Conservation (phyloP, 1,140 invertebrate genomes). For the Anoplophora glabripennis region DNA sequence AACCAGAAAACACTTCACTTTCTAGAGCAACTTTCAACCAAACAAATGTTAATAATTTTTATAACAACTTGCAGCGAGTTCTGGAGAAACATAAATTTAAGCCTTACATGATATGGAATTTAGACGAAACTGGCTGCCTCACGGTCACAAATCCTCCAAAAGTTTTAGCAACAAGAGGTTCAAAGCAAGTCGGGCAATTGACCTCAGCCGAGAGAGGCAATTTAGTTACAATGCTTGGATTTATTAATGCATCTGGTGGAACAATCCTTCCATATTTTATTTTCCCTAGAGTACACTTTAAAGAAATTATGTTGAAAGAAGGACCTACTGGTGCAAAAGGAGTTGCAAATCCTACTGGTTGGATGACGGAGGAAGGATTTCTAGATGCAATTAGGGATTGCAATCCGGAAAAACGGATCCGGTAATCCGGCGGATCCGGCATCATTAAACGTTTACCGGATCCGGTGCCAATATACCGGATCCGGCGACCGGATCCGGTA, state of each 20-base stretch:
- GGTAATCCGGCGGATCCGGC: too few relatives aligned
- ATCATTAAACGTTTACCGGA: constrained; percentile 2
- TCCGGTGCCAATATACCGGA: constrained; percentile 11
- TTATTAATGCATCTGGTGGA: constrained; percentile 39
- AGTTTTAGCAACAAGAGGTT: constrained; percentile 15
- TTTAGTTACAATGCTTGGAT: constrained; percentile 39
- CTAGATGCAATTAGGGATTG: too few relatives aligned
- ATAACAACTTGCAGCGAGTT: too few relatives aligned
- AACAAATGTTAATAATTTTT: too few relatives aligned
- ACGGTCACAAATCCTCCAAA: not conserved
- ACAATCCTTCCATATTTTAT: constrained; percentile 43
- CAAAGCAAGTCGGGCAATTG: constrained; percentile 50
- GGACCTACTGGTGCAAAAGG: too few relatives aligned
- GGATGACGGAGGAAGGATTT: too few relatives aligned
- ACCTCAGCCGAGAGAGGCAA: constrained; percentile 47
- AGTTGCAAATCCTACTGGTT: too few relatives aligned
- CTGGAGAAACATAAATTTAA: constrained; percentile 10
- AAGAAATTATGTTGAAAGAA: too few relatives aligned
- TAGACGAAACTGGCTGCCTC: not conserved
- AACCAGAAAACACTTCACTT: not conserved
- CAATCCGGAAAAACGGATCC: too few relatives aligned
- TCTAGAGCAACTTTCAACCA: not conserved
- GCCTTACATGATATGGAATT: not conserved
- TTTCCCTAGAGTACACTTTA: constrained; percentile 44
- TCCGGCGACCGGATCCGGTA: not conserved